A percentile compares a stretch with the other conserved stretches of the same genome.
These are phyloP conservation scores for Colossoma macropomum DNA, from an alignment of 2,113 vertebrate genomes.

Conservation along the genomic window DNA sequence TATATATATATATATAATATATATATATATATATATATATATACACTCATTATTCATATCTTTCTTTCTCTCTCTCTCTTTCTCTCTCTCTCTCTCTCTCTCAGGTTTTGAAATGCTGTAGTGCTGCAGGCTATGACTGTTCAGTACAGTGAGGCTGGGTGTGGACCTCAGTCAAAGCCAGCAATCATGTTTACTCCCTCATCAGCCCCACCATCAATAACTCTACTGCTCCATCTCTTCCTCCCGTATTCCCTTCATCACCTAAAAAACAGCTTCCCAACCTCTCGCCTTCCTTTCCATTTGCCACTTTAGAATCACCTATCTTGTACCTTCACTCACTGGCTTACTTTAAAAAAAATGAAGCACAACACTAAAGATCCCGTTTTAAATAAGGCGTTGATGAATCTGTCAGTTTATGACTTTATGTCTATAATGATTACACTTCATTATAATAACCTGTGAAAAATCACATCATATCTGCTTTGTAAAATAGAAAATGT, in stretches of 20 bases:
- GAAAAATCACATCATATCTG: too few species aligned
- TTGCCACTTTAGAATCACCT: neutral
- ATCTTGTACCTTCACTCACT: too few species aligned
- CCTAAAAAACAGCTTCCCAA: neutral
- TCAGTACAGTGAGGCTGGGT: slow-evolving; percentile 45
- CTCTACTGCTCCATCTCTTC: slow-evolving; percentile 12
- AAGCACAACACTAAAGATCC: too few species aligned
- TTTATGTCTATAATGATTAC: too few species aligned
- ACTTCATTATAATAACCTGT: too few species aligned
- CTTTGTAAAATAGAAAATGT: too few species aligned
- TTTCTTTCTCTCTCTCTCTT: neutral
- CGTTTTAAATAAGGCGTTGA: too few species aligned
- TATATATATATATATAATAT: too few species aligned
- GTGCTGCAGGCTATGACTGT: slow-evolving; percentile 43
- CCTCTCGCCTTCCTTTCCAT: neutral
- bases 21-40: too few species aligned
- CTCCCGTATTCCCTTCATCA: neutral
- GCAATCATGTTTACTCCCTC: neutral
- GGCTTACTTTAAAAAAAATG: too few species aligned
- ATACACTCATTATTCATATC: too few species aligned
- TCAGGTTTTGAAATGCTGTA: slow-evolving; percentile 14
- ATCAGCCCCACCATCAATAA: neutral
- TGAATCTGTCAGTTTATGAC: too few species aligned
- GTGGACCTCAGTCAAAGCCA: slow-evolving; percentile 27
- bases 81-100: neutral